Evolutionary conservation across 2,888 invertebrate genomes (phyloP).

Genomic region (Agrochola lychnidis): DNA sequence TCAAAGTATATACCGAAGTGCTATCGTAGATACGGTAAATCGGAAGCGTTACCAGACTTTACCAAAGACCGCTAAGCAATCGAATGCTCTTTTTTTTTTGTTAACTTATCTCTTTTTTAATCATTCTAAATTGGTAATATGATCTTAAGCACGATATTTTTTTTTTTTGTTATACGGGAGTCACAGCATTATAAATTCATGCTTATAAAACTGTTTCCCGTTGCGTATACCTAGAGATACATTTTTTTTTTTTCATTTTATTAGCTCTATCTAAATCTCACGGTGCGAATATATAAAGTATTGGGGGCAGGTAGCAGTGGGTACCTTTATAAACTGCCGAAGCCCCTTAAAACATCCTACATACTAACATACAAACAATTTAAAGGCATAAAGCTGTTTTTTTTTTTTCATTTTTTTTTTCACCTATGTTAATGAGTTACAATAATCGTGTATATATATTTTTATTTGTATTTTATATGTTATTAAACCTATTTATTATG

Average conservation of each 20-base stretch:
- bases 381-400: conserved; percentile 89
- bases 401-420: conserved; percentile 82
- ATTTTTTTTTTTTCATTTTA: conserved; percentile 79
- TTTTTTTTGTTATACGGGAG: conserved; percentile 74
- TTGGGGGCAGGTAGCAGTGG: conserved; percentile 79
- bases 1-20: conserved; percentile 72
- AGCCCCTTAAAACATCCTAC: conserved; percentile 83
- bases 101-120: conserved; percentile 73
- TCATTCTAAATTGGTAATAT: conserved; percentile 83
- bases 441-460: conserved; percentile 90
- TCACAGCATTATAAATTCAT: conserved; percentile 67
- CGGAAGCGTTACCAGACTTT: conserved; percentile 82
- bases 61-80: conserved; percentile 83
- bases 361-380: conserved; percentile 88
- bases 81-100: conserved; percentile 73
- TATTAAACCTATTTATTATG: conserved; percentile 87
- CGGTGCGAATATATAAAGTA: conserved; percentile 85
- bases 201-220: conserved; percentile 71
- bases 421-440: conserved; percentile 87
- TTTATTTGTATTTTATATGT: conserved; percentile 89
- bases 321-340: conserved; percentile 82
- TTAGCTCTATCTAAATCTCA: conserved; percentile 87
- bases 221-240: conserved; percentile 77
- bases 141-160: conserved; percentile 84
- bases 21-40: conserved; percentile 67